Percentiles rank a stretch among this genome's conserved stretches.
These are phyloP conservation scores for Periplaneta americana DNA, from an alignment of 1,140 invertebrate genomes.

Conservation along the genomic window DNA sequence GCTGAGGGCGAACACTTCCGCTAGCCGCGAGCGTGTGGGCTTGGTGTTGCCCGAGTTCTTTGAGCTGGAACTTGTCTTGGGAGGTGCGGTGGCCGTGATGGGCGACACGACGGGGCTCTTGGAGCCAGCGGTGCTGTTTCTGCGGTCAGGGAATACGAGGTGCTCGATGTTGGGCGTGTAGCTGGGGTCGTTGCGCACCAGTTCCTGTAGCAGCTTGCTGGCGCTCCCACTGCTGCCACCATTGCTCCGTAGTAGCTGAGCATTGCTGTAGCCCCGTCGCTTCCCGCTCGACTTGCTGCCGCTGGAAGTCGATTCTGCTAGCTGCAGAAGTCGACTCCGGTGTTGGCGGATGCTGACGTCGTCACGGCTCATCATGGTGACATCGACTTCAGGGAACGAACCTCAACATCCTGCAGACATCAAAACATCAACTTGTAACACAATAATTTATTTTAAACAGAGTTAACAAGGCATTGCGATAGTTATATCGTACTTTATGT, in stretches of 20 bases:
- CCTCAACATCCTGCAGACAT: not conserved
- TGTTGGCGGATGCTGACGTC: slow-evolving; percentile 35
- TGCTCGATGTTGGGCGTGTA: slow-evolving; percentile 54
- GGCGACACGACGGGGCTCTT: not conserved
- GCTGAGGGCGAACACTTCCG: slow-evolving; percentile 46
- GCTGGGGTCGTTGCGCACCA: slow-evolving; percentile 40
- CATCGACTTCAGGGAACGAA: not conserved
- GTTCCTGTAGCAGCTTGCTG: slow-evolving; percentile 31
- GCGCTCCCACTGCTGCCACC: slow-evolving; percentile 31
- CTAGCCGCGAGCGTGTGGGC: slow-evolving; percentile 33
- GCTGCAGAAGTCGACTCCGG: slow-evolving; percentile 38
- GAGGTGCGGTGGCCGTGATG: not conserved
- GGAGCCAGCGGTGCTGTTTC: slow-evolving; percentile 35
- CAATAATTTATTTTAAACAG: no score
- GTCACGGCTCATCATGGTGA: slow-evolving; percentile 8
- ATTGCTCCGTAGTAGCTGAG: not conserved
- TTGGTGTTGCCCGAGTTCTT: slow-evolving; percentile 20
- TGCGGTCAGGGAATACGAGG: slow-evolving; percentile 46
- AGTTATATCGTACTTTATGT: no score
- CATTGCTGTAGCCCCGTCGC: slow-evolving; percentile 23
- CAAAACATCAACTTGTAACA: no score
- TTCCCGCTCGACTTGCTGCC: slow-evolving; percentile 37
- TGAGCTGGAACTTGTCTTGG: slow-evolving; percentile 19
- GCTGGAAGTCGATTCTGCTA: slow-evolving; percentile 32
- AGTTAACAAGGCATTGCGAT: no score